Base-by-base conservation (phyloP, 2,113 vertebrate species). In the Strix uralensis region DNA sequence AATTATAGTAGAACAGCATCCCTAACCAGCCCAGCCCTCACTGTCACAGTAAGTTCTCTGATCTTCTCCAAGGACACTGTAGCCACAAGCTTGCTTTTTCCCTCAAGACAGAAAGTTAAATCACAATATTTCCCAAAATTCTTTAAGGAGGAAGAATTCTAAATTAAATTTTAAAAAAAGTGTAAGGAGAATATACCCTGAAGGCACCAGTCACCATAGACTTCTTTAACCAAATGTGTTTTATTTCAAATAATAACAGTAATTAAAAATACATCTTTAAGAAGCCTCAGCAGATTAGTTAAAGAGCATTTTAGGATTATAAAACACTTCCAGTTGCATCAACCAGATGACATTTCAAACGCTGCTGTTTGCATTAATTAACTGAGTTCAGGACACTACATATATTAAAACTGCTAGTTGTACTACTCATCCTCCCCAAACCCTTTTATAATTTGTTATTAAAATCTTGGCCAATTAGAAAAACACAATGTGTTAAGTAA, bases 281-380 rank as follows among this genome's bases (percentile, higher is more conserved):
- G 86, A 91, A 96, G 47, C 70, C 63, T 11, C 9, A 94, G 36
- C 65, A 92, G 83, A 96, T 96, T 94, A 93, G 63, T 81, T 94
- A 96, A 94, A 97, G 86, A 93, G 58, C 36, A 89, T 94, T 96
- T 96, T 88, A 94, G 81, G 94, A 96, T 95, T 97, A 91, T 87
- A 92, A 91, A 94, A 94, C 77, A 81, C 65, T 94, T 96, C 65
- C 47, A 32, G 11, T 92, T 97, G 69, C 74, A 91, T 94, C 94
- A 96, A 89, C 40, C 91, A 96, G 86, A 96, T 95, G 91, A 75
- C 73, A 85, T 96, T 96, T 96, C 69, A 89, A 96, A 91, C 10
- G 4, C 61, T 92, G 77, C 88, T 92, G 57, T 94, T 96, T 92
- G 47, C 69, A 96, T 94, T 92, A 94, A 96, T 97, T 96, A 95